Base-by-base conservation (phyloP, 2,888 invertebrate genomes). In the Xanthorhoe designata region DNA sequence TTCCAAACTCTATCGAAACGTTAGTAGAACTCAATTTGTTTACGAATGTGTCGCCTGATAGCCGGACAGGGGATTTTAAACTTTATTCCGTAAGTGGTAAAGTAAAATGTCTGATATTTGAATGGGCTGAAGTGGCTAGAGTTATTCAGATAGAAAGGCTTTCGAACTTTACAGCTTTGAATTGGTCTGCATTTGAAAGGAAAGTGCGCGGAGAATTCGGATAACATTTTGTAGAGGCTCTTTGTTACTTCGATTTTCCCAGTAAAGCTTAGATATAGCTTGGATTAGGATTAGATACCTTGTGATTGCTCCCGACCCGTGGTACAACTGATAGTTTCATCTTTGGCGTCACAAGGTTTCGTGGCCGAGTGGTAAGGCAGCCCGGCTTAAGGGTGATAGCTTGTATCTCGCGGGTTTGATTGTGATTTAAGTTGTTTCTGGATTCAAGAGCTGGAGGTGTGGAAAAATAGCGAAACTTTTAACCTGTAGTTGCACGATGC, bases 181-280 rank as follows among this genome's bases (percentile, higher is more conserved):
- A 68, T 64, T 64, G 68, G 61, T 67, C 63, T 68, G 68, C 61
- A 68, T 68, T 68, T 68, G 68, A 64, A 61, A 68, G 61, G 61
- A 67, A 58, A 58, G 50, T 59, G 54, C 51, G 18, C 60, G 52
- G 24, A 57, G 63, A 63, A 63, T 67, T 64, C 7, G 63, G 56
- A 60, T 63, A 67, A 60, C 59, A 53, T 61, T 63, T 57, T 61
- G 32, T 17, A 66, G 53, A 32, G 59, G 50, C 49, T 59, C 32
- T 50, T 19, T 32, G 54, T 47, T 52, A 52, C 55, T 50, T 24
- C 9, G 55, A 35, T 58, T 47, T 49, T 57, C 3, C 15, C 13
- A 47, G 53, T 7, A 49, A 38, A 61, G 61, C 54, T 54, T 24
- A 24, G 19, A n/a, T n/a, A n/a, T n/a, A n/a, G n/a, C n/a, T 53